Conservation (phyloP, 2,888 invertebrate species). For the Aphrophora alni region DNA sequence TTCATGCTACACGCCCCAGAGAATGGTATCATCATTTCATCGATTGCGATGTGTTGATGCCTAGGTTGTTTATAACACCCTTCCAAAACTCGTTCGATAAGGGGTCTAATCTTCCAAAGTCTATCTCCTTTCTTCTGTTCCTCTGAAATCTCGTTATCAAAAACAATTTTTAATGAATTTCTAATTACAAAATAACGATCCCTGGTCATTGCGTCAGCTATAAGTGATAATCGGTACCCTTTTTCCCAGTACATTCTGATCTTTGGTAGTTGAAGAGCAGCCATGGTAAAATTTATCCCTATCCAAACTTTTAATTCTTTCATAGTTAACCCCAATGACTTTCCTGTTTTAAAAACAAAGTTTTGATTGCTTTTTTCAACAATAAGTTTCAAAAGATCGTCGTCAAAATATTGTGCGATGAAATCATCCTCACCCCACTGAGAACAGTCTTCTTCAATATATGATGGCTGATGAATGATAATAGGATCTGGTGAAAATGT, state of each 20-base stretch:
- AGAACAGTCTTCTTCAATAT: neutral
- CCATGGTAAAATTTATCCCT: slow-evolving; percentile 20
- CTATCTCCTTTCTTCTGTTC: neutral
- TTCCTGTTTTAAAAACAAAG: slow-evolving; percentile 7
- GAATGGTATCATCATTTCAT: no score
- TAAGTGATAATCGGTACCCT: neutral
- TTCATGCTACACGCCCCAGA: slow-evolving; percentile 9
- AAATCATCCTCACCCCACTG: slow-evolving; percentile 7
- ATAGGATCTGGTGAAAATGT: slow-evolving; percentile 12
- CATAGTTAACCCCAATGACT: slow-evolving; percentile 2
- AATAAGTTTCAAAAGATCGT: slow-evolving; percentile 24
- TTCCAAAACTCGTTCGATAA: neutral
- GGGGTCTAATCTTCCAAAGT: slow-evolving; percentile 12
- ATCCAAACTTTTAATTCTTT: no score
- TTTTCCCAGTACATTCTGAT: slow-evolving; percentile 40
- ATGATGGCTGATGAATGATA: neutral
- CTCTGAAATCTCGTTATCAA: slow-evolving; percentile 10
- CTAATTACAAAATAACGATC: slow-evolving; percentile 24
- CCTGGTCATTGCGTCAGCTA: slow-evolving; percentile 29
- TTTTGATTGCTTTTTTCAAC: slow-evolving; percentile 22
- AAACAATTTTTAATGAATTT: slow-evolving; percentile 11
- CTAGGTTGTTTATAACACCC: neutral
- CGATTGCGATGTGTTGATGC: neutral
- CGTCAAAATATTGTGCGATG: slow-evolving; percentile 28
- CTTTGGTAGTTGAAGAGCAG: slow-evolving; percentile 22